phyloP scores from a whole-genome alignment of 2,888 invertebrate species.

The Nephrotoma appendiculata region DNA sequence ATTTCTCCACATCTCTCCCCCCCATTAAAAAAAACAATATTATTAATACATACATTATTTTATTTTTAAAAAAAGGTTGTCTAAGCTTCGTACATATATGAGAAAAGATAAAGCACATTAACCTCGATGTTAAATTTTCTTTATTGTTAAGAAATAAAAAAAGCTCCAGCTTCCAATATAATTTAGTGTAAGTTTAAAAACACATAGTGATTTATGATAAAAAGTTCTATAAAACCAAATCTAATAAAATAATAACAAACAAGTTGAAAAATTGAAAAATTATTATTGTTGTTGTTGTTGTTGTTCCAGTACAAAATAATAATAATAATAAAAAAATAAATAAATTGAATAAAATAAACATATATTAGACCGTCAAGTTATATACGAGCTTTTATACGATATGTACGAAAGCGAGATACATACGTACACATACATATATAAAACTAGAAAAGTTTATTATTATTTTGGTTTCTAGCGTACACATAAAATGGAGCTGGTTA shows the following conservation, averaged over 20 bases:
- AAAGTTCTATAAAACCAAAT: not conserved
- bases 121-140: not conserved
- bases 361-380: not conserved
- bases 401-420: not conserved
- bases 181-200: not conserved
- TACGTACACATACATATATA: not conserved
- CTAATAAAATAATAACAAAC: not conserved
- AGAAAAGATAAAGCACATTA: not conserved
- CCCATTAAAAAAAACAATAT: not conserved
- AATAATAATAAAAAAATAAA: not conserved
- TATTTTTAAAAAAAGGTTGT: not conserved
- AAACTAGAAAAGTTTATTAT: not conserved
- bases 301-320: not conserved
- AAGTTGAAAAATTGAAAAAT: not conserved
- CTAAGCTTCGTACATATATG: not conserved
- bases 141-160: not conserved
- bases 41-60: not conserved
- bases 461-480: not conserved
- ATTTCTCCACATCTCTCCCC: not conserved
- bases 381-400: not conserved
- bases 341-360: not conserved
- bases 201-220: not conserved
- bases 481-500: not conserved
- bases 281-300: not conserved
- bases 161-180: not conserved